These are phyloP conservation scores for Aphyosemion australe DNA, from an alignment of 2,113 vertebrate species.

Conservation along the genomic window DNA sequence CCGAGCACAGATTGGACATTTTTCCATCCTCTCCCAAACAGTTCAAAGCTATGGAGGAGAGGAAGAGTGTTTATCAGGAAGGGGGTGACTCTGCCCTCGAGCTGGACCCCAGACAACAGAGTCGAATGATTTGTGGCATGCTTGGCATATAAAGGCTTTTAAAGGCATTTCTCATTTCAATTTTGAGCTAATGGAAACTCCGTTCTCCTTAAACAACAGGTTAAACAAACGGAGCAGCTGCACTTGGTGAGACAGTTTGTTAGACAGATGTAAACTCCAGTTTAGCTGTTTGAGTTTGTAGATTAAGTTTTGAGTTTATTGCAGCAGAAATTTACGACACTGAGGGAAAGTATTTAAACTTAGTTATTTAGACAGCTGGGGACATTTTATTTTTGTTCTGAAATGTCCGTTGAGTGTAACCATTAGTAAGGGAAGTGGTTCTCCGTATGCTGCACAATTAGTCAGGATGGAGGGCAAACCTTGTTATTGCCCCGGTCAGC, in stretches of 20 bases:
- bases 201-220: conserved; percentile 38
- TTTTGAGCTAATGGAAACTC: conserved; percentile 63
- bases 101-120: conserved; percentile 62
- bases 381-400: conserved; percentile 68
- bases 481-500: conserved; percentile 52
- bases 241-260: conserved; percentile 59
- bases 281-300: conserved; percentile 27
- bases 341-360: conserved; percentile 34
- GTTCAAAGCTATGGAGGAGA: not conserved
- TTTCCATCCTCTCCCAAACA: conserved; percentile 46
- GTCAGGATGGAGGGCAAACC: conserved; percentile 54
- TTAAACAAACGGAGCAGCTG: conserved; percentile 45
- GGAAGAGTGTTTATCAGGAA: conserved; percentile 72
- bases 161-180: conserved; percentile 66
- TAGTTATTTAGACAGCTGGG: conserved; percentile 79
- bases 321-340: not conserved
- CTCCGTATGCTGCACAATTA: conserved; percentile 69
- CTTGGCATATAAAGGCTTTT: conserved; percentile 55
- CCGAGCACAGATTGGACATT: conserved; percentile 50
- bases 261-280: conserved; percentile 37
- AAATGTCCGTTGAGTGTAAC: conserved; percentile 68
- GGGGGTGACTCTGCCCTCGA: conserved; percentile 61
- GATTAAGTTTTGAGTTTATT: conserved; percentile 32
- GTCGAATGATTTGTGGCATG: conserved; percentile 60
- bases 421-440: conserved; percentile 72